Conservation (phyloP, 2,113 vertebrate species). For the Colius striatus region DNA sequence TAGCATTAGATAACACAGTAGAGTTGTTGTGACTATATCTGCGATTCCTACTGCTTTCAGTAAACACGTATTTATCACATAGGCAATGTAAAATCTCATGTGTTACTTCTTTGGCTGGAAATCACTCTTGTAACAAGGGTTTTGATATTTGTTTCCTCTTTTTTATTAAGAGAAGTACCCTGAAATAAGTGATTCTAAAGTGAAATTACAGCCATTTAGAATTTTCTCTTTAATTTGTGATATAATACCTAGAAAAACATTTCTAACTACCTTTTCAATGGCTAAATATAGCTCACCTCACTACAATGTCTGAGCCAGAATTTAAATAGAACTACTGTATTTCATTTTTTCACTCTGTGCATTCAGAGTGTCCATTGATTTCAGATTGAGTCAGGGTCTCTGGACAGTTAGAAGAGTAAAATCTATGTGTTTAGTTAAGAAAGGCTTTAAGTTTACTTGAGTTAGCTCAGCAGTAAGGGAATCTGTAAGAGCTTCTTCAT, state of each 20-base stretch:
- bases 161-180: background rate
- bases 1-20: background rate
- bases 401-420: background rate
- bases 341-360: background rate
- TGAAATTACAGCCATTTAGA: background rate
- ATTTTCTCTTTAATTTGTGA: background rate
- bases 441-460: background rate
- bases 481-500: background rate
- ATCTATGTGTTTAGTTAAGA: background rate
- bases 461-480: background rate
- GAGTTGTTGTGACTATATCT: background rate
- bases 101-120: background rate
- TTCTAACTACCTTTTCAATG: background rate
- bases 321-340: background rate
- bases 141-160: background rate
- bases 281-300: background rate
- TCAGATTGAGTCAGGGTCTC: background rate
- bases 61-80: background rate
- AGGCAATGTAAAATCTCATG: background rate
- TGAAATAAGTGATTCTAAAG: background rate
- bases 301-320: background rate
- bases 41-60: background rate
- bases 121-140: background rate
- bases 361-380: background rate
- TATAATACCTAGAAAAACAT: background rate